Base-by-base conservation (phyloP, 2,113 vertebrate genomes). In the Colius striatus region DNA sequence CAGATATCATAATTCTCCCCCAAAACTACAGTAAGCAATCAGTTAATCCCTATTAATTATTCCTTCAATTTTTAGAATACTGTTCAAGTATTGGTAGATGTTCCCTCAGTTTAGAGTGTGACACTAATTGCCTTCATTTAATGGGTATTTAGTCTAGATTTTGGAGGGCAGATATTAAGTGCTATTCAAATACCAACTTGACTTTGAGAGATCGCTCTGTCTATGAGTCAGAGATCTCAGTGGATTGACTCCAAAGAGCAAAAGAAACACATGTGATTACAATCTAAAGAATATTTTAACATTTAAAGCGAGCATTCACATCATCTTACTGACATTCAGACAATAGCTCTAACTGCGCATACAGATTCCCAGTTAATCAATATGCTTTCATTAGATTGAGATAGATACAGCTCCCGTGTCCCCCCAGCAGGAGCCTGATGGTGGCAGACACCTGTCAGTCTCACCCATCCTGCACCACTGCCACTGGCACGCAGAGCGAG, bases 211-310 rank as follows among this genome's bases (percentile, higher is more conserved):
- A 94, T 84, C 73, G 45, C 41, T 81, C 87, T 78, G 22, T 23
- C 55, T 72, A 8, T 84, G 87, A 97, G 87, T 94, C 71, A 96
- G 83, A 96, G 87, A 75, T 57, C 77, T 94, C 84, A 77, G 62
- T 86, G 92, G 90, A 92, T 79, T 96, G 91, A 78, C 95, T 94
- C 93, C 68, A 91, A 93, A 77, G 26, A 94, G 60, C 76, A 79
- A 94, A 77, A 91, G 83, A 67, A 96, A 92, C 84, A 76, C 68
- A 58, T 73, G 36, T 72, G 88, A 95, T 91, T 95, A 90, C 94
- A 96, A 90, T 90, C 87, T 95, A 96, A 83, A 97, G 97, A 97
- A 97, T 98, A 97, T 85, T 94, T 98, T 97, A 97, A 97, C 95
- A 96, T 98, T 98, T 97, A 97, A 94, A 95, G 67, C 29, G 84